These are phyloP conservation scores for Drosophila arawakana DNA, from an alignment of 1,140 invertebrate species.

Conservation along the genomic window DNA sequence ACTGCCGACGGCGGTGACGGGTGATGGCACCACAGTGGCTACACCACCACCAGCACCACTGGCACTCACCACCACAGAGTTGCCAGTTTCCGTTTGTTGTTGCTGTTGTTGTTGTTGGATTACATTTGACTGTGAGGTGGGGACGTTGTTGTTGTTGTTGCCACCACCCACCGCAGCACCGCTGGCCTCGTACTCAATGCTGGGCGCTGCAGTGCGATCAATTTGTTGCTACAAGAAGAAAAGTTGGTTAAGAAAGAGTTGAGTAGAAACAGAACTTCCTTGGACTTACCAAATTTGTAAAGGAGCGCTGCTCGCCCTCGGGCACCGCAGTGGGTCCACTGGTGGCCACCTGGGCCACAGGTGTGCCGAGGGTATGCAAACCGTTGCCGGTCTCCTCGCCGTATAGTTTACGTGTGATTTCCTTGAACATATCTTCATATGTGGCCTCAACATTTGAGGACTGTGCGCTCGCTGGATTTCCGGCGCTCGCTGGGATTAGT, in stretches of 20 bases:
- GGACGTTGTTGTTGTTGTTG: constrained; percentile 62
- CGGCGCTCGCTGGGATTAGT: constrained; percentile 78
- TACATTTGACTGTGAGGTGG: constrained; percentile 68
- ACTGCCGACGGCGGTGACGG: constrained; percentile 61
- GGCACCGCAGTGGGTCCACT: constrained; percentile 82
- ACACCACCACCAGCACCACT: constrained; percentile 56
- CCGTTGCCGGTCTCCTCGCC: constrained; percentile 90
- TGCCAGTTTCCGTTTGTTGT: constrained; percentile 68
- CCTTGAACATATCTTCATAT: constrained; percentile 87
- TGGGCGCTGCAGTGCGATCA: constrained; percentile 78
- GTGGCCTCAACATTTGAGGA: constrained; percentile 84
- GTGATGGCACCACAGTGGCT: constrained; percentile 69
- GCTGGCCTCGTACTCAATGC: constrained; percentile 80
- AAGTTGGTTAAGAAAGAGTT: neutral
- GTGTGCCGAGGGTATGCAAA: constrained; percentile 84
- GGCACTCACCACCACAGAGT: constrained; percentile 76
- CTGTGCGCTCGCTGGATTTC: constrained; percentile 76
- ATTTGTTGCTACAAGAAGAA: constrained; percentile 69
- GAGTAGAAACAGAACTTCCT: neutral
- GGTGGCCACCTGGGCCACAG: constrained; percentile 83
- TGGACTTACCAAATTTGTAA: constrained; percentile 81
- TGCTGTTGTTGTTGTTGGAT: constrained; percentile 71
- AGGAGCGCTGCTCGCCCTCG: constrained; percentile 83
- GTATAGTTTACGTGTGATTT: constrained; percentile 95
- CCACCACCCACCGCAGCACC: constrained; percentile 53